These are phyloP conservation scores for Heteronetta atricapilla DNA, from an alignment of 2,113 vertebrate genomes.

Conservation along the genomic window DNA sequence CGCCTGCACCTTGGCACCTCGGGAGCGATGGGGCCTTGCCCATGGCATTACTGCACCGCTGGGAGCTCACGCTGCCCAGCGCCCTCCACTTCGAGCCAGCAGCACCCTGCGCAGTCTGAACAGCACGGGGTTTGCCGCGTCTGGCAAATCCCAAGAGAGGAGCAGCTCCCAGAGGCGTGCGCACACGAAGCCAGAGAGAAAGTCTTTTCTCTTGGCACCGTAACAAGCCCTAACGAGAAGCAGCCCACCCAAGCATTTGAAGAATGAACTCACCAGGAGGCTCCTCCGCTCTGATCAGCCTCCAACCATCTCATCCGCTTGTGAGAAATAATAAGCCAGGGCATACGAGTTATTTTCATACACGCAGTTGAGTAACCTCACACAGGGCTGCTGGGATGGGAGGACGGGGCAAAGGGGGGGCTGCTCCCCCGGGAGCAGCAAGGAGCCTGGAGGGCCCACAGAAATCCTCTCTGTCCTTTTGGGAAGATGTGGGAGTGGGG, in stretches of 20 bases:
- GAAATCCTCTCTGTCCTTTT: background rate
- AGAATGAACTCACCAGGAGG: constrained; percentile 52
- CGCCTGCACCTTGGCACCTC: background rate
- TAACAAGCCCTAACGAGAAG: constrained; percentile 46
- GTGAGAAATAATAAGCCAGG: constrained; percentile 56
- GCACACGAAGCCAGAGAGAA: constrained; percentile 13
- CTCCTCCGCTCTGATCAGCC: constrained; percentile 45
- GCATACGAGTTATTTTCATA: background rate
- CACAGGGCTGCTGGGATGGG: background rate
- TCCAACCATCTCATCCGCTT: constrained; percentile 51
- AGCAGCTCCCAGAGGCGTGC: background rate
- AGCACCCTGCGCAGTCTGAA: background rate
- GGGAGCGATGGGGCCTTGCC: background rate
- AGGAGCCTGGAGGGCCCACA: accelerated
- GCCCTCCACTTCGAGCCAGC: background rate
- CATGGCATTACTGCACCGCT: background rate
- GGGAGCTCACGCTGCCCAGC: accelerated
- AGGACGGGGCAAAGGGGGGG: background rate
- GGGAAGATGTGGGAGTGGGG: background rate
- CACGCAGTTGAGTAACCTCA: background rate
- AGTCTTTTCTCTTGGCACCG: constrained; percentile 19
- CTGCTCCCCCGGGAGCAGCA: background rate
- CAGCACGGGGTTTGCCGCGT: background rate
- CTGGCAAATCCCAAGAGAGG: constrained; percentile 14
- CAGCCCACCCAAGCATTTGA: constrained; percentile 42